phyloP scores from a whole-genome alignment of 2,888 invertebrate species.

The Bellardia bayeri region DNA sequence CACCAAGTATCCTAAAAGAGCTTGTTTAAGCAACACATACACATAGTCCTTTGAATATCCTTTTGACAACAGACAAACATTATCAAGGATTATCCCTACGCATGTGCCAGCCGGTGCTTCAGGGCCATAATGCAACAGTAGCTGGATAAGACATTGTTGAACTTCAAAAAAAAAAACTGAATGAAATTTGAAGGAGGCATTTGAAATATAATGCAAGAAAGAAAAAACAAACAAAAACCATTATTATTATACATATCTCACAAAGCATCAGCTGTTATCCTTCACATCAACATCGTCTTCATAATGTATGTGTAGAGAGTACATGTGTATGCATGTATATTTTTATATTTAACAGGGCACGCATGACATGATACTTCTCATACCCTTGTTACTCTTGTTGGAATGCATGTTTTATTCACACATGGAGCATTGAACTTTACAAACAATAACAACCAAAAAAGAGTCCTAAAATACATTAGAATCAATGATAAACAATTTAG shows the following conservation, averaged over 20 bases:
- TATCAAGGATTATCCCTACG: conserved; percentile 66
- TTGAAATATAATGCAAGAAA: conserved; percentile 37
- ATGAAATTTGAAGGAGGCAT: conserved; percentile 56
- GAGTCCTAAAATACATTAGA: no score
- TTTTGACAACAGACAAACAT: conserved; percentile 21
- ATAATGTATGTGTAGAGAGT: neutral
- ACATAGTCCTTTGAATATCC: conserved; percentile 29
- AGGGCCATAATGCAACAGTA: conserved; percentile 47
- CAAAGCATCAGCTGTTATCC: conserved; percentile 68
- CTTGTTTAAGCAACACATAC: conserved; percentile 34
- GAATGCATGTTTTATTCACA: conserved; percentile 11
- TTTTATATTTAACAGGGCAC: conserved; percentile 56
- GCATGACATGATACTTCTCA: conserved; percentile 58
- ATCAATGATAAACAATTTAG: no score
- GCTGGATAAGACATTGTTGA: conserved; percentile 13
- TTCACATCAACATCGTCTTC: conserved; percentile 39
- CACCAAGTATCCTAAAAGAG: conserved; percentile 58
- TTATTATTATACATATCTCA: conserved; percentile 34
- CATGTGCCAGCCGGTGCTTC: conserved; percentile 61
- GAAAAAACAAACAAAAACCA: conserved; percentile 24
- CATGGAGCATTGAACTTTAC: conserved; percentile 50
- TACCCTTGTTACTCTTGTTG: conserved; percentile 13
- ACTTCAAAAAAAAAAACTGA: conserved; percentile 3
- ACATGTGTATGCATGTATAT: neutral
- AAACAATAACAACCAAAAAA: neutral